Evolutionary conservation across 2,888 invertebrate species (phyloP), one percentile per base, ranked within the genome.

Genomic region (Himalopsyche japonica): DNA sequence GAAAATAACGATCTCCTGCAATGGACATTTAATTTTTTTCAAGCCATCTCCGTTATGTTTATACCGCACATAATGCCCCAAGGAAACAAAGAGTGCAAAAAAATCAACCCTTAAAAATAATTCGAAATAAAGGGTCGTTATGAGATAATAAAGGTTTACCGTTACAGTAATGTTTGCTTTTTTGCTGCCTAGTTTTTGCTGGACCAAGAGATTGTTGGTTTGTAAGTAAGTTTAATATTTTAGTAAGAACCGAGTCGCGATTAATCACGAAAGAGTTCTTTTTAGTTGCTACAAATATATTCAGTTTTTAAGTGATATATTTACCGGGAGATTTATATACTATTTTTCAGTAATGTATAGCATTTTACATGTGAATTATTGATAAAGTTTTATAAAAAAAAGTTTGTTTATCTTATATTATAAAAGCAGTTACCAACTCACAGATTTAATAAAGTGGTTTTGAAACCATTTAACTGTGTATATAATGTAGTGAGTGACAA

Each of bases 71-170:
- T 32, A 70, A 37, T 64, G 43, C 24, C 43, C 49, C 34, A 76
- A 3, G 32, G 48, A 78, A 84, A 70, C 43, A 84, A 77, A 30
- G 24, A 27, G 15, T 20, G 4, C 24, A 81, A 84, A 84, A 84
- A 84, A 84, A 57, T 81, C 43, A 80, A 76, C 80, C 83, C 80
- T 80, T 83, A 30, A 83, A 83, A 77, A 80, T 49, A 49, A 20
- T 5, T 20, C 27, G 80, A 8, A 80, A 43, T 37, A 77, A 77
- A 34, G 77, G 24, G 37, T 77, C 27, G 70, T 70, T 70, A 70
- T 12, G 70, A 70, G 70, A 70, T 27, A 70, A 27, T 70, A 70
- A 70, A 70, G 70, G 30, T 2, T 20, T 27, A 70, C 70, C 24
- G 70, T 70, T 70, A 70, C 24, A 20, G n/a, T 70, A 70, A 70